phyloP scores from a whole-genome alignment of 2,113 vertebrate genomes.

The Melanocharis versteri region DNA sequence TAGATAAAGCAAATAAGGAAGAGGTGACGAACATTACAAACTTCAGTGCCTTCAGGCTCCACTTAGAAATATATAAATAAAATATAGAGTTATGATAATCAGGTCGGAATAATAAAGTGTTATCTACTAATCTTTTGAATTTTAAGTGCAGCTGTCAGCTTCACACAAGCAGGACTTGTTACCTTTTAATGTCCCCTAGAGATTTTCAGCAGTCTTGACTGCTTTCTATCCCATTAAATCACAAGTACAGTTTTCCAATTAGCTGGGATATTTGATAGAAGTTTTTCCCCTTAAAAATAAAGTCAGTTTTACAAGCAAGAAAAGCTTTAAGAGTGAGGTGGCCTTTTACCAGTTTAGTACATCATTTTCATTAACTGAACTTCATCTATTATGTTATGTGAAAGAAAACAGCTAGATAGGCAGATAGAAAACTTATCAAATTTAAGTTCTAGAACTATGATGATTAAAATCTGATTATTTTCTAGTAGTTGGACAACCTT shows the following conservation, averaged over 20 bases:
- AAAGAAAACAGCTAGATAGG: neutral
- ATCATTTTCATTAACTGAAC: conserved; percentile 16
- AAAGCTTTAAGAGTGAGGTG: neutral
- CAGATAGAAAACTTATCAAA: neutral
- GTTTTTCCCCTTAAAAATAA: neutral
- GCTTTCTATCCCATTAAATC: conserved; percentile 10
- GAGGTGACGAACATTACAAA: neutral
- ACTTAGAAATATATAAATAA: conserved; percentile 3
- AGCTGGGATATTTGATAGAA: neutral
- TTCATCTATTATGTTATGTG: neutral
- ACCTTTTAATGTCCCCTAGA: conserved; percentile 23
- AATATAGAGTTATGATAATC: neutral
- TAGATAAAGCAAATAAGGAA: neutral
- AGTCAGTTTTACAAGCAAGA: neutral
- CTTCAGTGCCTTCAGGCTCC: neutral
- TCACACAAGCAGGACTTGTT: neutral
- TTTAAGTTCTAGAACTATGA: neutral
- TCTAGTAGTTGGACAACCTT: neutral
- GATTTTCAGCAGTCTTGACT: neutral
- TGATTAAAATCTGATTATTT: neutral
- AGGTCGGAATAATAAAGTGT: neutral
- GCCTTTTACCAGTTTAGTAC: neutral
- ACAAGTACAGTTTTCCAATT: conserved; percentile 45
- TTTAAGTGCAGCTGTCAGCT: conserved; percentile 18
- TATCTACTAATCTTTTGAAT: conserved; percentile 19